Conservation (phyloP, 2,797 vertebrate genomes). For the Pangasius mekongensis region DNA sequence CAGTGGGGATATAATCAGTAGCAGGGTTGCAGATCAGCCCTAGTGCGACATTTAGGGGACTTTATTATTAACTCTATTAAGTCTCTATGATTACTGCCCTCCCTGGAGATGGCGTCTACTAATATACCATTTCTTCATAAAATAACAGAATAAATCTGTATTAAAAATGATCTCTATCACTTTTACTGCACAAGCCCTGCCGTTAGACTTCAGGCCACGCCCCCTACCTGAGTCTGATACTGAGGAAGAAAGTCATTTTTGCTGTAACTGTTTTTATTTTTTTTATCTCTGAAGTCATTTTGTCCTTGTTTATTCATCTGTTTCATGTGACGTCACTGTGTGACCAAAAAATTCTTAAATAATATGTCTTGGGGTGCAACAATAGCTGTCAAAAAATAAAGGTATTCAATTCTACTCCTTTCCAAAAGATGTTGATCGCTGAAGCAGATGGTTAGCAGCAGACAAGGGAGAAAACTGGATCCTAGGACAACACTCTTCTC, state of each 20-base stretch:
- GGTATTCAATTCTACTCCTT: neutral
- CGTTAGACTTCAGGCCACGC: neutral
- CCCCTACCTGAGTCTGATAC: neutral
- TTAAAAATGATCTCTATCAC: neutral
- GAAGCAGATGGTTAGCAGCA: neutral
- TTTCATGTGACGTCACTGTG: neutral
- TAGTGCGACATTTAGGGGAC: slow-evolving; percentile 3
- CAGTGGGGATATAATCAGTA: neutral
- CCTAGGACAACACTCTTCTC: neutral
- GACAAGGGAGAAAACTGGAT: neutral
- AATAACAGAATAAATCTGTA: slow-evolving; percentile 4
- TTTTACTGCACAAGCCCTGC: neutral
- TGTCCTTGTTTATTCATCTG: neutral
- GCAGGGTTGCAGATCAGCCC: neutral
- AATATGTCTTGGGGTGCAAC: neutral
- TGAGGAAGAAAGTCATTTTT: neutral
- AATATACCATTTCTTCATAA: neutral
- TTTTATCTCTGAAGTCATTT: neutral
- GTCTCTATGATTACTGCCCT: neutral
- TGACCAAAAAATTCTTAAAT: neutral
- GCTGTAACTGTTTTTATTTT: neutral
- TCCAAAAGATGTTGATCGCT: neutral
- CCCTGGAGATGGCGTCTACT: neutral
- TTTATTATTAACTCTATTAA: slow-evolving; percentile 20
- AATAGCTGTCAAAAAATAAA: neutral